Percentiles rank a stretch among this genome's conserved stretches.
Evolutionary conservation across 2,888 invertebrate genomes (phyloP).

Genomic region (Torymus tubicola): DNA sequence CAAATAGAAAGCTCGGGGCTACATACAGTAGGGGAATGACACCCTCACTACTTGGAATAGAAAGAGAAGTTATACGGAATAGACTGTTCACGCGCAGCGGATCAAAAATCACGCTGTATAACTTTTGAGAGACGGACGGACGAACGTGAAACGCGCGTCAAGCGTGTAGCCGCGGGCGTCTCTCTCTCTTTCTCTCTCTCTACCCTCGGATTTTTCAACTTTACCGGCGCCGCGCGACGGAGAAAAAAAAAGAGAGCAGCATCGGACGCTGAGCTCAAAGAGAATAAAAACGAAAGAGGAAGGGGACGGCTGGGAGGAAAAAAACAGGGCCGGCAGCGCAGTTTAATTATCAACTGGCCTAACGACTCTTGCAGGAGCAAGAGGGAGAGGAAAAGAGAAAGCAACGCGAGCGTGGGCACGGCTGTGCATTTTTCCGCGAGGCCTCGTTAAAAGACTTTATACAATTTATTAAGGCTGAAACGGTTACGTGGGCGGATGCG

Average conservation of each 20-base stretch:
- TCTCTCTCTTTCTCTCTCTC: too few species aligned
- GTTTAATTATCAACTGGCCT: constrained; percentile 53
- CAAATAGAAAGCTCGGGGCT: background rate
- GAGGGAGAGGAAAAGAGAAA: too few species aligned
- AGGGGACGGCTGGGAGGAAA: background rate
- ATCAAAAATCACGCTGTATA: background rate
- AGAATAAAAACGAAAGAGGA: too few species aligned
- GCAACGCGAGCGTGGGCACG: too few species aligned
- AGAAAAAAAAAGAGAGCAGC: background rate
- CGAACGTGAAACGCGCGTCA: background rate
- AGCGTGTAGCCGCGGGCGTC: background rate
- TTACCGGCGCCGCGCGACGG: background rate
- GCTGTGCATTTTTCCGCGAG: constrained; percentile 2
- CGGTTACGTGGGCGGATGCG: constrained; percentile 38
- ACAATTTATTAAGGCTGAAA: constrained; percentile 57
- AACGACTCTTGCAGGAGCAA: constrained; percentile 24
- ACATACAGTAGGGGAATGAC: too few species aligned
- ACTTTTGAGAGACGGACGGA: constrained; percentile 13
- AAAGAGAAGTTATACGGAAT: too few species aligned
- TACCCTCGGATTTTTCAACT: constrained; percentile 10
- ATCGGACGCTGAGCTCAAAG: too few species aligned
- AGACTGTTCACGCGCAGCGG: too few species aligned
- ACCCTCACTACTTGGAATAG: too few species aligned
- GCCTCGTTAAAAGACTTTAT: constrained; percentile 57
- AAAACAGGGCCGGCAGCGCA: constrained; percentile 8